These are phyloP conservation scores for Connochaetes taurinus DNA, from an alignment of 2,113 vertebrate genomes.

Conservation along the genomic window DNA sequence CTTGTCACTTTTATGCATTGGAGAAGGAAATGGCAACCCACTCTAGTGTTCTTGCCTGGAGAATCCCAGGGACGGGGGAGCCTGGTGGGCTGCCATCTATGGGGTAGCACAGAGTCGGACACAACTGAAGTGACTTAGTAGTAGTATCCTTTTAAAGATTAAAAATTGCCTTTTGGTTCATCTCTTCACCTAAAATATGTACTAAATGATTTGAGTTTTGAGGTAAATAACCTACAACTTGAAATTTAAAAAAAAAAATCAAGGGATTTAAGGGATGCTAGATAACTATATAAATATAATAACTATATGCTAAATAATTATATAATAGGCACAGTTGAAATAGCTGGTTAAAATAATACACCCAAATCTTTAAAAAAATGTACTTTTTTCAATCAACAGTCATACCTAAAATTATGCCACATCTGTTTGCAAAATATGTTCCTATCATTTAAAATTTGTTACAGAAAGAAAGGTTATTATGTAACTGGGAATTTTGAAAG, in stretches of 20 bases:
- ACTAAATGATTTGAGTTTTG: neutral
- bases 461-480: neutral
- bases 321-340: neutral
- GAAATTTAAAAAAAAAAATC: neutral
- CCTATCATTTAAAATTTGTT: neutral
- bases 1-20: too few relatives aligned
- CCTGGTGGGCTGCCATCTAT: too few relatives aligned
- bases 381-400: neutral
- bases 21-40: too few relatives aligned
- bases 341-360: neutral
- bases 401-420: neutral
- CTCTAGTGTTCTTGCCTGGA: too few relatives aligned
- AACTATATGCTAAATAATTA: too few relatives aligned
- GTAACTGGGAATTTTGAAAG: neutral
- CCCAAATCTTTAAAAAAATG: neutral
- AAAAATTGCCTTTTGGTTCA: neutral
- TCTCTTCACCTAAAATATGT: neutral
- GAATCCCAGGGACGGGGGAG: too few relatives aligned
- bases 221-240: neutral
- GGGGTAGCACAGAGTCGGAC: too few relatives aligned
- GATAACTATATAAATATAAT: too few relatives aligned
- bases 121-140: too few relatives aligned
- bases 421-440: neutral
- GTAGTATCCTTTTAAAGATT: neutral
- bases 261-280: neutral